Conservation (phyloP, 2,888 invertebrate species). For the Nymphalis c-album region DNA sequence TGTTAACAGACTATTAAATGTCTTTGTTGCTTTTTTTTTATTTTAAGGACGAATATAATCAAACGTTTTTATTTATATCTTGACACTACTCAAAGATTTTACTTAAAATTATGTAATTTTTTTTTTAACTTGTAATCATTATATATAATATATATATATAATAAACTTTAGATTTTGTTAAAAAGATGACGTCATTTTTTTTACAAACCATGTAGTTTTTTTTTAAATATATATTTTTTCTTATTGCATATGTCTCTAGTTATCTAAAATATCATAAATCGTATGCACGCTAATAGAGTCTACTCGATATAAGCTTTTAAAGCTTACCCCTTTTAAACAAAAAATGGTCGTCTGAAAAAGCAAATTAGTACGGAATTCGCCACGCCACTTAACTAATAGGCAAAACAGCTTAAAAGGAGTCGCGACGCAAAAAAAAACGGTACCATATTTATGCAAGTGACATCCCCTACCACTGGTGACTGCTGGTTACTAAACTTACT, state of each 20-base stretch:
- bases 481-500: too few relatives aligned
- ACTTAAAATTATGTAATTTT: too few relatives aligned
- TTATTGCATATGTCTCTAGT: neutral
- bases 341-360: constrained; percentile 61
- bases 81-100: neutral
- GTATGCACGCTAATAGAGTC: constrained; percentile 14
- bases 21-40: neutral
- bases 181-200: too few relatives aligned
- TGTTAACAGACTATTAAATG: constrained; percentile 22
- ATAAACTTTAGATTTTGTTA: too few relatives aligned
- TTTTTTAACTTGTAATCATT: too few relatives aligned
- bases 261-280: constrained; percentile 25
- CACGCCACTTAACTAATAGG: constrained; percentile 73
- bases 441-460: constrained; percentile 58
- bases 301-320: constrained; percentile 40
- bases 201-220: too few relatives aligned
- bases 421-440: constrained; percentile 72
- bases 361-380: constrained; percentile 70
- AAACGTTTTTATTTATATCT: neutral
- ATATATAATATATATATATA: too few relatives aligned
- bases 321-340: constrained; percentile 58
- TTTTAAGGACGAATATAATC: neutral
- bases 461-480: constrained; percentile 46
- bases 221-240: neutral
- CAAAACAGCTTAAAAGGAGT: constrained; percentile 72